Evolutionary conservation across 1,140 invertebrate genomes (phyloP).

Genomic region (Dermatophagoides farinae): DNA sequence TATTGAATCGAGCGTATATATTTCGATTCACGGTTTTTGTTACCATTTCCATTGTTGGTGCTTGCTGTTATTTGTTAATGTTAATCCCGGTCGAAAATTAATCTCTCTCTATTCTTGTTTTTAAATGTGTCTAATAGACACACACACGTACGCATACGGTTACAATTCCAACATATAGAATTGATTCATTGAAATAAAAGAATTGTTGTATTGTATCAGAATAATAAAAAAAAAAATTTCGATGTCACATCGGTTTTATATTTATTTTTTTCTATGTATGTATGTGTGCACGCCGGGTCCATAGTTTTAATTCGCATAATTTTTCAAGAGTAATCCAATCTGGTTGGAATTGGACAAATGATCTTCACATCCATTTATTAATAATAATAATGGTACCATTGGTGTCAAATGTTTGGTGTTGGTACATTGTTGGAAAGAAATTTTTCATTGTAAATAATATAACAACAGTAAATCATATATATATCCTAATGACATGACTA

Average conservation of each 20-base stretch:
- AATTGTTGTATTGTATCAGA: too few relatives aligned
- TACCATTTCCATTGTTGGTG: too few relatives aligned
- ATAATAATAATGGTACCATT: background rate
- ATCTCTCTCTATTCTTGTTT: background rate
- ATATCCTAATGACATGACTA: background rate
- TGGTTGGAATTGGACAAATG: background rate
- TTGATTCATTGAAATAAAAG: too few relatives aligned
- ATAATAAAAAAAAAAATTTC: background rate
- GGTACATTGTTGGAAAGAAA: background rate
- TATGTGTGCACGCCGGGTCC: background rate
- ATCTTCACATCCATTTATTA: background rate
- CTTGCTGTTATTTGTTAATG: too few relatives aligned
- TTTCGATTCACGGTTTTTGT: too few relatives aligned
- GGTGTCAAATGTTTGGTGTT: background rate
- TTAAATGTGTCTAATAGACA: too few relatives aligned
- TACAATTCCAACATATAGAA: too few relatives aligned
- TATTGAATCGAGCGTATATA: too few relatives aligned
- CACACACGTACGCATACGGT: too few relatives aligned
- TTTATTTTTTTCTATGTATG: background rate
- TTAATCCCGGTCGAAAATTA: conserved; percentile 5
- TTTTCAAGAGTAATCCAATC: conserved; percentile 9
- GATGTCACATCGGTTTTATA: background rate
- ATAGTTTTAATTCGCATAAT: conserved; percentile 6
- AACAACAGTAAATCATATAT: conserved; percentile 3
- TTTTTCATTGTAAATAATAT: background rate